Evolutionary conservation across 1,140 invertebrate genomes (phyloP).

Genomic region (Sesamia nonagrioides): DNA sequence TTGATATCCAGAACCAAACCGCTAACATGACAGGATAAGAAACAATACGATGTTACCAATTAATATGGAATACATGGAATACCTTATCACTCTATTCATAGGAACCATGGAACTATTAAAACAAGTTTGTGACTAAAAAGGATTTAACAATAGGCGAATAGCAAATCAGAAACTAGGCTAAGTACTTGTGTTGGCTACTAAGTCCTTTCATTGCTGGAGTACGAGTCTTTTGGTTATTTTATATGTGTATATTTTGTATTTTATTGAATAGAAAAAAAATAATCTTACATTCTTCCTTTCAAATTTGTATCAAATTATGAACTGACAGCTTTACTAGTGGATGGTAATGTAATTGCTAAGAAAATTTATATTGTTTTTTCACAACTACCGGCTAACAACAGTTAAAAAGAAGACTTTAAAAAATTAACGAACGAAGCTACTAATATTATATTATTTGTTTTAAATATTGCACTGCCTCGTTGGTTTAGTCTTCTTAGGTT

Average conservation of each 20-base stretch:
- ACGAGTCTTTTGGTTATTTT: background rate
- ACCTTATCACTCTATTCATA: slow-evolving; percentile 23
- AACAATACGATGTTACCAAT: slow-evolving; percentile 8
- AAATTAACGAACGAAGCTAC: too few species aligned
- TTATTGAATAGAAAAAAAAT: too few species aligned
- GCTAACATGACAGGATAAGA: slow-evolving; percentile 16
- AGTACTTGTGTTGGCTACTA: background rate
- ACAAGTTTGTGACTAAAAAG: slow-evolving; percentile 28
- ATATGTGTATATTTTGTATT: too few species aligned
- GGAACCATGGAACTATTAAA: background rate
- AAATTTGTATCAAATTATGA: background rate
- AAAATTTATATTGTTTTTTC: background rate
- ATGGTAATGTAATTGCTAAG: too few species aligned
- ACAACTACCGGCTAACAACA: background rate
- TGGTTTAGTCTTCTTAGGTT: too few species aligned
- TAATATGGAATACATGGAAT: slow-evolving; percentile 22
- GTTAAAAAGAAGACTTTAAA: too few species aligned
- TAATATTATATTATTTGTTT: too few species aligned
- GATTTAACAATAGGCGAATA: background rate
- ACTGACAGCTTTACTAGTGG: background rate
- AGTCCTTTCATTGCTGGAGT: too few species aligned
- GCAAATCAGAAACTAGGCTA: background rate
- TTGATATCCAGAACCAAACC: background rate
- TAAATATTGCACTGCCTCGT: too few species aligned
- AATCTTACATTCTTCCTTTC: too few species aligned